Conservation (phyloP, 2,113 vertebrate species). For the Saguinus imperator region DNA sequence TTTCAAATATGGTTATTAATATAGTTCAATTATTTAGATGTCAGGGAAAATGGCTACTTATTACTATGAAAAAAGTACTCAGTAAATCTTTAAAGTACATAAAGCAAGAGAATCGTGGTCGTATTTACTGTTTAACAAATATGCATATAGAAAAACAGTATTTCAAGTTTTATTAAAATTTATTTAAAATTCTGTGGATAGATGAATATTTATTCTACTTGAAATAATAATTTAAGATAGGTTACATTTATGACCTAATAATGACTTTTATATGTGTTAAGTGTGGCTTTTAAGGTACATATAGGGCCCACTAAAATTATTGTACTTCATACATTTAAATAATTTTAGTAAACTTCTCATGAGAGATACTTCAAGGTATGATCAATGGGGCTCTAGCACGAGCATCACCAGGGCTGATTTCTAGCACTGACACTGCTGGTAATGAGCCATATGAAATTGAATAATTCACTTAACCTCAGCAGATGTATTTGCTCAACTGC, state of each 20-base stretch:
- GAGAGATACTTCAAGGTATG: background rate
- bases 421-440: rapidly evolving
- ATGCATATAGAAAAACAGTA: background rate
- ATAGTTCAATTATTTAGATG: background rate
- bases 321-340: background rate
- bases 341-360: background rate
- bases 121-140: background rate
- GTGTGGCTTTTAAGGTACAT: background rate
- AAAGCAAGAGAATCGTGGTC: background rate
- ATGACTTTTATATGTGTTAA: background rate
- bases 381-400: no score
- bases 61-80: background rate
- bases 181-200: background rate
- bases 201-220: background rate
- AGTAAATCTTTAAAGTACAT: background rate
- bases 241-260: background rate
- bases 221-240: background rate
- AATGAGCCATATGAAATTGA: background rate
- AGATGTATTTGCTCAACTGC: background rate
- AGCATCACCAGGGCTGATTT: background rate
- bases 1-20: background rate
- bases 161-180: background rate
- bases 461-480: background rate
- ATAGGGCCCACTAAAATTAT: background rate
- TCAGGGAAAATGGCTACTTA: background rate